Percentiles rank a stretch among this genome's conserved stretches.
Evolutionary conservation across 2,113 vertebrate genomes (phyloP).

Genomic region (Ramphastos sulfuratus): DNA sequence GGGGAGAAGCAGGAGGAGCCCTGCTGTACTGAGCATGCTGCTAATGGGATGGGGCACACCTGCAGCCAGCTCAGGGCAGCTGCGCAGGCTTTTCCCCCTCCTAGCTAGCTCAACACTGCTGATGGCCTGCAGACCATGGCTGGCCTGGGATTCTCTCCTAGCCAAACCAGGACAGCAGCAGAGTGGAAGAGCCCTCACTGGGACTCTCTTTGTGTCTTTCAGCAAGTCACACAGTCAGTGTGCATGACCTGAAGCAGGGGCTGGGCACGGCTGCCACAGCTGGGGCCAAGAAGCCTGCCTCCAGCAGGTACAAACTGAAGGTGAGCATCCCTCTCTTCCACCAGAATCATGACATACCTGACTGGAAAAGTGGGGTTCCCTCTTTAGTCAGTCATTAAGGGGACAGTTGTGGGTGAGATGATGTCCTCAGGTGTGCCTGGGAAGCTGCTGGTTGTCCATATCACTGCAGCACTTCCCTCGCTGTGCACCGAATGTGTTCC

Average conservation of each 20-base stretch:
- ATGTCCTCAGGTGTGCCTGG: neutral
- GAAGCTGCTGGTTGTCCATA: neutral
- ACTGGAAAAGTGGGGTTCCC: neutral
- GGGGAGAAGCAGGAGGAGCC: neutral
- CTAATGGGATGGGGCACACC: neutral
- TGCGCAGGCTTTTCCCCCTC: neutral
- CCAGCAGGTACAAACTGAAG: slow-evolving; percentile 86
- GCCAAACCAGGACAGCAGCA: neutral
- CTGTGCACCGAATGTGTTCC: neutral
- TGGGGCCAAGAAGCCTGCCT: slow-evolving; percentile 56
- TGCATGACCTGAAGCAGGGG: slow-evolving; percentile 86
- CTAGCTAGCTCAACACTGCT: too few relatives aligned
- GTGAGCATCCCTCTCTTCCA: slow-evolving; percentile 58
- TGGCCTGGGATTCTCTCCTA: neutral
- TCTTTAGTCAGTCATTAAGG: neutral
- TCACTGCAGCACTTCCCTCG: neutral
- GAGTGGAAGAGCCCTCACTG: neutral
- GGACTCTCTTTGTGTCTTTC: neutral
- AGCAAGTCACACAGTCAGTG: slow-evolving; percentile 84
- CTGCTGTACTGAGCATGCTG: neutral
- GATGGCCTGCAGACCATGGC: neutral
- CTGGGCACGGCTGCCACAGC: slow-evolving; percentile 48
- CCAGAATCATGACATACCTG: neutral
- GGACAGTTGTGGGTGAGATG: neutral
- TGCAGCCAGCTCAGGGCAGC: neutral